Base-by-base conservation (phyloP, 2,797 vertebrate species). In the Lagodon rhomboides region DNA sequence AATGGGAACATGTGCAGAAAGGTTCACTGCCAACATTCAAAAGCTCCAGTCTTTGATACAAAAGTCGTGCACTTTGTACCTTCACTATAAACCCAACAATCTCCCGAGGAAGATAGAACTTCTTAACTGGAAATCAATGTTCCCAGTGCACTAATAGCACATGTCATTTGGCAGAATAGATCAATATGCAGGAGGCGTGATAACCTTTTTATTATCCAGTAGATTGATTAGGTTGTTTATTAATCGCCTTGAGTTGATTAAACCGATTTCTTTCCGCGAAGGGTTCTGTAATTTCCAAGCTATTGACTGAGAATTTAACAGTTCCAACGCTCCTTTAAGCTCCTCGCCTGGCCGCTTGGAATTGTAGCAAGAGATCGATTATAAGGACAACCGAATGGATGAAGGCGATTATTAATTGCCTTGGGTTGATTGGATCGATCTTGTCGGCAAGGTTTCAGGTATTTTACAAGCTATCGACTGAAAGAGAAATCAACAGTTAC, bases 381-480 rank as follows among this genome's bases (percentile, higher is more conserved):
- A 38, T 38, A 1, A 38, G 38, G 38, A 38, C 38, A 38, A 38
- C 8, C 38, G 10, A 10, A 2, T 38, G 11, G 38, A 38, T 38
- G 38, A 38, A 4, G 12, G 8, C 5, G 22, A 60, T 65, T 25
- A 38, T 77, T n/a, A 44, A 55, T 46, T 46, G 13, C 12, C 18
- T 53, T 11, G 1, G 25, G 30, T 25, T 30, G 25, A 68, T 15
- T 72, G 12, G 18, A 58, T 68, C 55, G n/a, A 25, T 55, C 49
- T 66, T 44, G 15, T 47, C 23, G 23, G 16, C 34, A 0, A 5
- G 9, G 3, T 54, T 43, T 68, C 23, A n/a, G 15, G 49, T n/a
- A 23, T 58, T 76, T 71, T 15, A 49, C 34, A 55, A 12, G 50
- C 30, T 49, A 70, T 64, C 15, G 64, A 62, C 34, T 49, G 5